phyloP scores from a whole-genome alignment of 1,140 invertebrate species.

The Euwallacea fornicatus region DNA sequence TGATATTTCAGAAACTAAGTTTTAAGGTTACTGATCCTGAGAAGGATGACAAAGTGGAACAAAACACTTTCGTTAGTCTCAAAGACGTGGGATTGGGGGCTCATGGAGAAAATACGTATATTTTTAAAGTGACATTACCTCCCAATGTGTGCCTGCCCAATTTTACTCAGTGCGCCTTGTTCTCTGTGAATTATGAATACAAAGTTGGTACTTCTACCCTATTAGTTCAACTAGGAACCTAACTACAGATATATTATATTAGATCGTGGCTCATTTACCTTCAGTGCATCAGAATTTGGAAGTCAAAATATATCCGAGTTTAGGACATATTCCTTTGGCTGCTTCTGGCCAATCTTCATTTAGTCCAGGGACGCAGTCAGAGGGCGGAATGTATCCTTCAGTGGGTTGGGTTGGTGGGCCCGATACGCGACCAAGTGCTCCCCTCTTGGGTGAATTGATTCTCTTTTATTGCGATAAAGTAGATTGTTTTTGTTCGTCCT shows the following conservation, averaged over 20 bases:
- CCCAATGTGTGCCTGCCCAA: slow-evolving; percentile 34
- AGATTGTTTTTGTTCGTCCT: not conserved
- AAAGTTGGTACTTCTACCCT: slow-evolving; percentile 24
- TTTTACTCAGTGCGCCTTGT: slow-evolving; percentile 39
- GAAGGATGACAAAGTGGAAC: slow-evolving; percentile 25
- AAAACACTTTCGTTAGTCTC: slow-evolving; percentile 25
- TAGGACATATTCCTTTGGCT: slow-evolving; percentile 38
- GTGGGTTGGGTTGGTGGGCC: slow-evolving; percentile 22
- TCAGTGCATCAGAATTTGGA: slow-evolving; percentile 33
- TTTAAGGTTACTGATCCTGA: slow-evolving; percentile 34
- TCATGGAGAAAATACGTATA: slow-evolving; percentile 41
- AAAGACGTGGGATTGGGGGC: slow-evolving; percentile 41
- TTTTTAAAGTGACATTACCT: slow-evolving; percentile 33
- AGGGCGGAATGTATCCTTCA: slow-evolving; percentile 6
- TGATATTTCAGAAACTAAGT: slow-evolving; percentile 30
- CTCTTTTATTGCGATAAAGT: not conserved
- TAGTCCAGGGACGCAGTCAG: slow-evolving; percentile 7
- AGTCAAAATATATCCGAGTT: slow-evolving; percentile 26
- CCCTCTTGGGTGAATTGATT: slow-evolving; percentile 10
- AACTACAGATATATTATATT: slow-evolving; percentile 5
- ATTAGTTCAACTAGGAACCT: not conserved
- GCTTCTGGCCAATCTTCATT: not conserved
- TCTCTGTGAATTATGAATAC: slow-evolving; percentile 35
- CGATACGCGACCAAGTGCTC: slow-evolving; percentile 7
- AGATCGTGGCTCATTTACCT: slow-evolving; percentile 32